Percentiles rank a stretch among this genome's conserved stretches.
phyloP scores from a whole-genome alignment of 1,140 invertebrate species.

The Caenorhabditis inopinata region DNA sequence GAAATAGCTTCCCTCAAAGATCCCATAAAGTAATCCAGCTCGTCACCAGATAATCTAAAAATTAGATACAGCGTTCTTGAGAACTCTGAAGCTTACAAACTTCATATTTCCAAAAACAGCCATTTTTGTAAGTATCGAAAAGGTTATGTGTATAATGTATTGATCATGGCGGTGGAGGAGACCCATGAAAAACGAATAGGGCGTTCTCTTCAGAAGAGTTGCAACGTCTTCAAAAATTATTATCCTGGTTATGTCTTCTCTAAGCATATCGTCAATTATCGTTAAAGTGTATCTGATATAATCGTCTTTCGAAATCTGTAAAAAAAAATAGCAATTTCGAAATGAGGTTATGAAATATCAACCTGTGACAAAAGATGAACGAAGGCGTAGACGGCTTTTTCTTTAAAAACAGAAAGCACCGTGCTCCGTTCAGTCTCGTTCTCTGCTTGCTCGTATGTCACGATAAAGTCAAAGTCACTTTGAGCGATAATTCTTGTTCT shows the following conservation, averaged over 20 bases:
- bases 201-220: constrained; percentile 78
- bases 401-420: neutral
- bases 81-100: neutral
- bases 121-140: constrained; percentile 14
- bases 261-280: constrained; percentile 92
- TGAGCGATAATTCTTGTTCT: constrained; percentile 5
- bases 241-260: constrained; percentile 90
- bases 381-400: constrained; percentile 1
- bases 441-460: constrained; percentile 1
- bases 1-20: constrained; percentile 87
- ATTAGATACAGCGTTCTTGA: constrained; percentile 5
- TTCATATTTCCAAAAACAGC: constrained; percentile 15
- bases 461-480: neutral
- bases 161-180: constrained; percentile 89
- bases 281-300: constrained; percentile 97
- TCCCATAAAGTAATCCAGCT: constrained; percentile 94
- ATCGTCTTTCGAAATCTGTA: constrained; percentile 92
- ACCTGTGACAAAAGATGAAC: neutral
- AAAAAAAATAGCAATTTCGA: neutral
- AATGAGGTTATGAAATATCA: neutral
- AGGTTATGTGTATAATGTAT: constrained; percentile 92
- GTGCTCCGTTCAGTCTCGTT: neutral
- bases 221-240: constrained; percentile 93
- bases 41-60: constrained; percentile 69
- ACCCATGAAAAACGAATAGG: constrained; percentile 92